These are phyloP conservation scores for Miniopterus natalensis DNA, from an alignment of 2,113 vertebrate species.

Conservation along the genomic window DNA sequence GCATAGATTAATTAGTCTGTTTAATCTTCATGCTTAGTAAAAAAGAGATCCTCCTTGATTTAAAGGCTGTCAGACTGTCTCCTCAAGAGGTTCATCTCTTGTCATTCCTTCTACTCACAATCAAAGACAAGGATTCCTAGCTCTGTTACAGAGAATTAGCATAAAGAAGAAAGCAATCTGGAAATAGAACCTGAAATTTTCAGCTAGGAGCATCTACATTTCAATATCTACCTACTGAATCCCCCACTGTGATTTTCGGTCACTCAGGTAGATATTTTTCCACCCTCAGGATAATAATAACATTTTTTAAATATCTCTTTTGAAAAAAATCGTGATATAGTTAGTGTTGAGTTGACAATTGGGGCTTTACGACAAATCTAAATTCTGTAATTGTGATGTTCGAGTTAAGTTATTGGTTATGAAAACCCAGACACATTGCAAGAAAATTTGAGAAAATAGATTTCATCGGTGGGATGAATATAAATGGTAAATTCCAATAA, in stretches of 20 bases:
- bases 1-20: slow-evolving; percentile 86
- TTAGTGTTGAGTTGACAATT: background rate
- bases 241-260: background rate
- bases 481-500: background rate
- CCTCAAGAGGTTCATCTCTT: slow-evolving; percentile 81
- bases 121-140: slow-evolving; percentile 69
- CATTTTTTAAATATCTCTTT: background rate
- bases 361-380: background rate
- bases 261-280: background rate
- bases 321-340: background rate
- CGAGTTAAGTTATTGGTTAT: background rate
- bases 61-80: slow-evolving; percentile 82
- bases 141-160: slow-evolving; percentile 76
- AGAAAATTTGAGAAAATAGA: background rate
- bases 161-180: slow-evolving; percentile 68
- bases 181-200: slow-evolving; percentile 73
- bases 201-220: background rate
- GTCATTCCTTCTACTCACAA: slow-evolving; percentile 80
- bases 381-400: background rate
- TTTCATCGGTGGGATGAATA: background rate
- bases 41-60: slow-evolving; percentile 82
- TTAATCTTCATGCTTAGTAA: slow-evolving; percentile 85
- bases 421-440: background rate
- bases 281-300: background rate
- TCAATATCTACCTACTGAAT: background rate